Base-by-base conservation (phyloP, 2,888 invertebrate genomes). In the Argyra leucocephala region DNA sequence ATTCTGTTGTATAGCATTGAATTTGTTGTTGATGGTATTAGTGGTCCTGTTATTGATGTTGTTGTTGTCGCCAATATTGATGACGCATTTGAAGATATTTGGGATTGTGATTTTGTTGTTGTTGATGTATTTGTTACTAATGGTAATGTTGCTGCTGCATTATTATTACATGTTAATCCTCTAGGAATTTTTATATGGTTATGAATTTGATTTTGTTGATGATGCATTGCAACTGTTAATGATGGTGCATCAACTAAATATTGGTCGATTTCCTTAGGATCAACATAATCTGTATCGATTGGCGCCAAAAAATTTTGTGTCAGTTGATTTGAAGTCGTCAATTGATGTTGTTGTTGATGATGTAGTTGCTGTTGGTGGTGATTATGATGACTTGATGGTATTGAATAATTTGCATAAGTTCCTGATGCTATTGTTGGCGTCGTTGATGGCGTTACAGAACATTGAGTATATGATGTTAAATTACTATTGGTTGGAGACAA, bases 261-360 rank as follows among this genome's bases (percentile, higher is more conserved):
- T 74, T 80, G 80, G 74, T 79, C 79, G 70, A 79, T 78, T 76
- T 80, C 79, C 72, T 79, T 79, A 48, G 77, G 75, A 74, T 76
- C 76, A 70, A 76, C 75, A 72, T 77, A 77, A 63, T 71, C 71
- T 63, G 64, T 67, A 60, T 67, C 69, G 58, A 67, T 64, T 63
- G 66, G 66, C 62, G 69, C 65, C 65, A 66, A 61, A 57, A 61
- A 65, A 57, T 64, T 63, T 59, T 66, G 67, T 57, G 22, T 58
- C 64, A 67, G 63, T 63, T 64, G 66, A 61, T 31, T 31, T 37
- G 63, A 48, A 12, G 23, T 21, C 22, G 60, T 48, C 48, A 48
- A 63, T 24, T 22, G 9, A n/a, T 2, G 21, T 57, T 15, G 3
- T 21, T 23, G 48, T 57, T 23, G 23, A 63, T n/a, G 23, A n/a